These are phyloP conservation scores for Drosophila neotestacea DNA, from an alignment of 2,888 invertebrate genomes.

Conservation along the genomic window DNA sequence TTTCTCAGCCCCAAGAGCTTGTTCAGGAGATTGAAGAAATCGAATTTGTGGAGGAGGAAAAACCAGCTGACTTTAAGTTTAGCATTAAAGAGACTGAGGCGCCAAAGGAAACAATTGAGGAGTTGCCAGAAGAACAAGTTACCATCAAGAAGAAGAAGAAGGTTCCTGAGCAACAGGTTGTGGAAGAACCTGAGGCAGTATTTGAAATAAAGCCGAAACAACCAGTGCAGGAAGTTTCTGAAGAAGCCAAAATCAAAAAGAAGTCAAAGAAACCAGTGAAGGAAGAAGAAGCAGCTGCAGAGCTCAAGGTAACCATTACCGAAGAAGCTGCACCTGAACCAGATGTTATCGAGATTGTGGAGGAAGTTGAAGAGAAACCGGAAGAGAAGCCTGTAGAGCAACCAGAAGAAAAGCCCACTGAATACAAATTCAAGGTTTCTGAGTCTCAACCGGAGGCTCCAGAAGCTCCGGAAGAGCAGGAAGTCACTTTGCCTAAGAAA, in stretches of 20 bases:
- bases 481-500: constrained; percentile 70
- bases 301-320: constrained; percentile 76
- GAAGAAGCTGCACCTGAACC: constrained; percentile 75
- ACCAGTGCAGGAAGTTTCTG: constrained; percentile 75
- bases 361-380: constrained; percentile 69
- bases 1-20: constrained; percentile 58
- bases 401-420: constrained; percentile 53
- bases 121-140: constrained; percentile 57
- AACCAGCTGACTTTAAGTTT: constrained; percentile 56
- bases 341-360: constrained; percentile 72
- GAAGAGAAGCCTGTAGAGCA: constrained; percentile 58
- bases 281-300: constrained; percentile 76
- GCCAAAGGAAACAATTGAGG: constrained; percentile 43
- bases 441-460: constrained; percentile 77
- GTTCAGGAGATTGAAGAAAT: constrained; percentile 73
- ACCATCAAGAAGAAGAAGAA: constrained; percentile 63
- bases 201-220: constrained; percentile 70
- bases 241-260: constrained; percentile 79
- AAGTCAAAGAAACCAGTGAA: constrained; percentile 70
- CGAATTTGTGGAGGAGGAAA: constrained; percentile 62
- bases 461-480: constrained; percentile 70
- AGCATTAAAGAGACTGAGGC: constrained; percentile 56
- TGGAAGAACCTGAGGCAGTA: constrained; percentile 82
- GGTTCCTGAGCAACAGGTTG: constrained; percentile 55
- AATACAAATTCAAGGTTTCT: constrained; percentile 60